phyloP scores from a whole-genome alignment of 2,888 invertebrate species.

The Apoda limacodes region DNA sequence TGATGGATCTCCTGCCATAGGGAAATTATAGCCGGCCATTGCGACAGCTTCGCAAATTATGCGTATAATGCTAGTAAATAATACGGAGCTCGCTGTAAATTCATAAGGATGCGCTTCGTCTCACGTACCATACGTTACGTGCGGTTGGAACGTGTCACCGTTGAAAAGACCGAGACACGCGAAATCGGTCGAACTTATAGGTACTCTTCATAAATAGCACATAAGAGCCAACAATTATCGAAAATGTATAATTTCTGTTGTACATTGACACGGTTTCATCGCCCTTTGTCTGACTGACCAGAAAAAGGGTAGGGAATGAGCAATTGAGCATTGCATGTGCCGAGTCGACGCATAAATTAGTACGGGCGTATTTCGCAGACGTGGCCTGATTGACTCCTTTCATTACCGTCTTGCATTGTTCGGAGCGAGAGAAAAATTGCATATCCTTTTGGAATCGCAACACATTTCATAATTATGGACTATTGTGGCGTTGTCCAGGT shows the following conservation, averaged over 20 bases:
- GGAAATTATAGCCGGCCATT: conserved; percentile 63
- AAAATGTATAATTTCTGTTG: no score
- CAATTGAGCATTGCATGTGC: conserved; percentile 23
- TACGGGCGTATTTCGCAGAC: conserved; percentile 52
- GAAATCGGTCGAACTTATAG: no score
- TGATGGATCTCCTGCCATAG: conserved; percentile 68
- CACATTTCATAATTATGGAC: conserved; percentile 70
- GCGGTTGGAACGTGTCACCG: conserved; percentile 4
- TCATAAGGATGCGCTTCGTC: conserved; percentile 32
- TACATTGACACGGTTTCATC: conserved; percentile 34
- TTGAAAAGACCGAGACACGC: no score
- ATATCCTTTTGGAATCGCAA: conserved; percentile 56
- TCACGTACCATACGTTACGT: conserved; percentile 9
- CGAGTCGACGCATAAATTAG: conserved; percentile 52
- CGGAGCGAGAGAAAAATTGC: conserved; percentile 58
- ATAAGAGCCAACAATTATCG: no score
- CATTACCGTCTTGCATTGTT: conserved; percentile 63
- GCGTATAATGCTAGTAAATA: conserved; percentile 69
- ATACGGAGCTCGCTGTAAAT: conserved; percentile 56
- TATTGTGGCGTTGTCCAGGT: conserved; percentile 60
- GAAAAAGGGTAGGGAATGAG: conserved; percentile 26
- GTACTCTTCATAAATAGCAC: no score
- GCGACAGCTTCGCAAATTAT: conserved; percentile 70
- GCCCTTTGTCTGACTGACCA: conserved; percentile 43
- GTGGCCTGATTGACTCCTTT: conserved; percentile 67